Conservation (phyloP, 2,888 invertebrate species). For the Stenoptilia bipunctidactyla region DNA sequence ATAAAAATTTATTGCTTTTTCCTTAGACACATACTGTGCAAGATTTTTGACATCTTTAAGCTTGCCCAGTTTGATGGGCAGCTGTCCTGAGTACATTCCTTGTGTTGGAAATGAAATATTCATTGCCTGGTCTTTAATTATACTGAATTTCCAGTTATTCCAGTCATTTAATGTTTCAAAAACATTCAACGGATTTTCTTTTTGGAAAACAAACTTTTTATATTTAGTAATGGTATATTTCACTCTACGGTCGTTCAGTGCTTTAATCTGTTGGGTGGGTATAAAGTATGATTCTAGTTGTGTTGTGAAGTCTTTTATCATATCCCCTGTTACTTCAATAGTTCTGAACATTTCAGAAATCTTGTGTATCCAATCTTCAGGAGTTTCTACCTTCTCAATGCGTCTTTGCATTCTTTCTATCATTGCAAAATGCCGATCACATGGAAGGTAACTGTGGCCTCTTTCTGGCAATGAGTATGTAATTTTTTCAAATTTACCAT, state of each 20-base stretch:
- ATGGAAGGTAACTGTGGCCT: conserved; percentile 2
- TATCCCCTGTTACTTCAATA: too few relatives aligned
- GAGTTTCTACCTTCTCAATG: conserved; percentile 1
- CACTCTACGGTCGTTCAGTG: conserved; percentile 3
- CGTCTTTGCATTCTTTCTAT: conserved; percentile 3
- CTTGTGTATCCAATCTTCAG: not conserved
- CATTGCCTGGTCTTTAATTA: conserved; percentile 3
- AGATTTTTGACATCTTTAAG: not conserved
- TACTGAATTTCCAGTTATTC: conserved; percentile 3
- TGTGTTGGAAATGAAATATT: conserved; percentile 4
- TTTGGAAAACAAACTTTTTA: not conserved
- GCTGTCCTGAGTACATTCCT: conserved; percentile 4
- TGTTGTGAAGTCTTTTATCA: too few relatives aligned
- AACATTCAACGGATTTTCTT: conserved; percentile 2
- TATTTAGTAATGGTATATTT: conserved; percentile 2
- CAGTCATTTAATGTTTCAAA: conserved; percentile 3
- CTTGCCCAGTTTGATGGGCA: conserved; percentile 3
- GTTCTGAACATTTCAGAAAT: too few relatives aligned
- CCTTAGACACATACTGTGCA: too few relatives aligned
- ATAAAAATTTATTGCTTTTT: too few relatives aligned
- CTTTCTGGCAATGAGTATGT: too few relatives aligned
- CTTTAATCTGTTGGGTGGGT: conserved; percentile 3
- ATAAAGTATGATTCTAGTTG: conserved; percentile 2
- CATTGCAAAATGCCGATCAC: conserved; percentile 5
- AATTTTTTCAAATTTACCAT: too few relatives aligned